Evolutionary conservation across 2,888 invertebrate genomes (phyloP).

Genomic region (Trisateles emortualis): DNA sequence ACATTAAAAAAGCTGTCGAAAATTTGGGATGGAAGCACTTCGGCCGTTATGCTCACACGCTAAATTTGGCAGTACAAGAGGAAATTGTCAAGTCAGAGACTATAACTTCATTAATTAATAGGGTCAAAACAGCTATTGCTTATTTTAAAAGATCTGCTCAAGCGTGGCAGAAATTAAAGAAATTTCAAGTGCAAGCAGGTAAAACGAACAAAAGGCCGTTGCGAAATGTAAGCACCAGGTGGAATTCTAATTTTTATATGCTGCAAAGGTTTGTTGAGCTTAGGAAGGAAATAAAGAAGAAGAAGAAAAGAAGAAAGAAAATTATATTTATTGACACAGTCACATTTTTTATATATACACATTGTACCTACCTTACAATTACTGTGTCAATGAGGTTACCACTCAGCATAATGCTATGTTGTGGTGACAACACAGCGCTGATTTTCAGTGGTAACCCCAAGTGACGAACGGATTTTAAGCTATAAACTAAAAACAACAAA

Average conservation of each 20-base stretch:
- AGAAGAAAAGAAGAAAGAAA: too few relatives aligned
- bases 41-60: neutral
- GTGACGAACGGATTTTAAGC: too few relatives aligned
- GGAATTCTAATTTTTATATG: constrained; percentile 29
- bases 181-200: neutral
- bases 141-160: neutral
- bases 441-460: too few relatives aligned
- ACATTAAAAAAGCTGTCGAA: constrained; percentile 19
- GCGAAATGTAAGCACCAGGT: constrained; percentile 21
- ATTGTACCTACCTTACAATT: too few relatives aligned
- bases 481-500: too few relatives aligned
- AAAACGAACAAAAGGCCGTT: constrained; percentile 16
- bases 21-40: constrained; percentile 22
- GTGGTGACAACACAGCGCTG: too few relatives aligned
- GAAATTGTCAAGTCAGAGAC: neutral
- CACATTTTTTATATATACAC: too few relatives aligned
- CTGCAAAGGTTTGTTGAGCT: constrained; percentile 21
- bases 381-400: too few relatives aligned
- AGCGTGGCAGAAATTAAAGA: neutral
- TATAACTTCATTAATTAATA: neutral
- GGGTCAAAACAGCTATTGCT: neutral
- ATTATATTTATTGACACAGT: too few relatives aligned
- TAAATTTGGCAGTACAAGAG: neutral
- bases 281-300: constrained; percentile 16
- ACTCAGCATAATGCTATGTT: too few relatives aligned